Conservation (phyloP, 2,888 invertebrate genomes). For the Drosophila meridionalis region DNA sequence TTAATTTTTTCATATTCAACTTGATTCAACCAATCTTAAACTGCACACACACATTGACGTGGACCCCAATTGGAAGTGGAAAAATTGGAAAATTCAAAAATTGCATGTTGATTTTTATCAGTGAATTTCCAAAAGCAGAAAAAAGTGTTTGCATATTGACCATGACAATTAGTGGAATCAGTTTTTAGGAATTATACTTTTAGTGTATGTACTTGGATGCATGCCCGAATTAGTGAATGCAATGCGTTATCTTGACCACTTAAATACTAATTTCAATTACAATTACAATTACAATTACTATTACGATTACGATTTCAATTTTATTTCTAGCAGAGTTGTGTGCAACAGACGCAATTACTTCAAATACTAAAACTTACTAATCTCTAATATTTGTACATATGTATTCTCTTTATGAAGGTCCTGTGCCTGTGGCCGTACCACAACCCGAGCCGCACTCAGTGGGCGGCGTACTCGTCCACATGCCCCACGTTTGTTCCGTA, state of each 20-base stretch:
- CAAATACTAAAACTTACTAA: conserved; percentile 50
- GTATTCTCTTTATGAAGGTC: conserved; percentile 77
- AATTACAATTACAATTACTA: conserved; percentile 49
- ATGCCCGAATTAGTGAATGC: conserved; percentile 76
- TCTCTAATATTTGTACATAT: conserved; percentile 35
- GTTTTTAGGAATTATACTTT: conserved; percentile 57
- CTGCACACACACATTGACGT: conserved; percentile 29
- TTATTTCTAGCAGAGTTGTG: conserved; percentile 59
- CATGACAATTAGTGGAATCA: conserved; percentile 13
- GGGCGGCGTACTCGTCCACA: conserved; percentile 94
- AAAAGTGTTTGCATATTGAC: conserved; percentile 5
- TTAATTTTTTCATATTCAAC: not conserved
- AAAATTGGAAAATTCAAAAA: conserved; percentile 28
- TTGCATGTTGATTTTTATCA: conserved; percentile 53
- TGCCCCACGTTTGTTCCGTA: conserved; percentile 94
- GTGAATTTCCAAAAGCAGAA: conserved; percentile 25
- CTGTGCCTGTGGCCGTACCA: conserved; percentile 86
- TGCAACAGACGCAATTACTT: conserved; percentile 10
- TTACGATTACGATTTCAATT: conserved; percentile 45
- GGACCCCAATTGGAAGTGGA: conserved; percentile 31
- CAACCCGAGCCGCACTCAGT: conserved; percentile 91
- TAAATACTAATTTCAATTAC: conserved; percentile 26
- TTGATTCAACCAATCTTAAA: not conserved
- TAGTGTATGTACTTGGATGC: conserved; percentile 64
- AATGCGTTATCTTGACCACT: conserved; percentile 66